phyloP scores from a whole-genome alignment of 2,113 vertebrate genomes.

The Alces alces region DNA sequence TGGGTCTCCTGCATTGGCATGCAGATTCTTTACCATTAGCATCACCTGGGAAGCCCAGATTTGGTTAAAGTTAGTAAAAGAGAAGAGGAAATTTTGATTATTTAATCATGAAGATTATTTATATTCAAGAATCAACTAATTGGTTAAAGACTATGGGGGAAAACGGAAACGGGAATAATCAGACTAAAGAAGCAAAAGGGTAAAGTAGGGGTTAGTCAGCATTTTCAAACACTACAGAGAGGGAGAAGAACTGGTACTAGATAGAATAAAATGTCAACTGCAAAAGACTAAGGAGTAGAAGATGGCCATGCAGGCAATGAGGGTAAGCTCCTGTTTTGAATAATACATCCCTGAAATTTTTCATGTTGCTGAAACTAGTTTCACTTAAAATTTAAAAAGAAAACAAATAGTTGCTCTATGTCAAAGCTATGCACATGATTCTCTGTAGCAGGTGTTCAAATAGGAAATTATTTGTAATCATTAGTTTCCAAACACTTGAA shows the following conservation, averaged over 20 bases:
- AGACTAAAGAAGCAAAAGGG: neutral
- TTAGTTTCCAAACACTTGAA: neutral
- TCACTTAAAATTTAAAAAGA: neutral
- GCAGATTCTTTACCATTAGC: neutral
- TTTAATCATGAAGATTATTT: neutral
- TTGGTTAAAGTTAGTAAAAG: neutral
- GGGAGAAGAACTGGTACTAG: neutral
- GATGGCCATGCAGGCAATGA: neutral
- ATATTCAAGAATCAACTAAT: neutral
- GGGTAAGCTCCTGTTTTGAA: neutral
- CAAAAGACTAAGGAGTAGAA: neutral
- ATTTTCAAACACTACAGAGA: neutral
- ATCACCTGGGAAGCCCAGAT: neutral
- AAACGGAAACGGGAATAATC: neutral
- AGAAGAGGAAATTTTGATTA: neutral
- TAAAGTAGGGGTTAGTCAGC: neutral
- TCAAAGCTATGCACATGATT: neutral
- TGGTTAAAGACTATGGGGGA: neutral
- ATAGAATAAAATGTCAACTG: neutral
- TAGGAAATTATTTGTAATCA: neutral
- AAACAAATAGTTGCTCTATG: neutral
- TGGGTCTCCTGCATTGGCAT: neutral
- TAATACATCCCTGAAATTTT: neutral
- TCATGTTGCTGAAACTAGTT: neutral
- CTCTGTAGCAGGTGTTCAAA: neutral